Percentiles rank a stretch among this genome's conserved stretches.
Evolutionary conservation across 2,888 invertebrate genomes (phyloP).

Genomic region (Tenthredo mesomela): DNA sequence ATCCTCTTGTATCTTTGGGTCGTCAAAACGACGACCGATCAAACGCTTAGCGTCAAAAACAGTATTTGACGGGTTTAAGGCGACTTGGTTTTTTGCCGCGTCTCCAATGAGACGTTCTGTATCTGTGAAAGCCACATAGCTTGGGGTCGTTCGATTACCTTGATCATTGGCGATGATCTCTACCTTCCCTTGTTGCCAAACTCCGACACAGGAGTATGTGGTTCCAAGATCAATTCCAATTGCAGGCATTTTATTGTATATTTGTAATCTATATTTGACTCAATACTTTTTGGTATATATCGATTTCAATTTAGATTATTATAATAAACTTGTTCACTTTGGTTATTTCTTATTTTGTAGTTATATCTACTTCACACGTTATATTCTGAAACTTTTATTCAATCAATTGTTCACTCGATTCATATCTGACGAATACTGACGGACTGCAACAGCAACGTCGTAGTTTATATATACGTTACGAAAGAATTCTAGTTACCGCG

Average conservation of each 20-base stretch:
- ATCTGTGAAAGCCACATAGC: slow-evolving; percentile 93
- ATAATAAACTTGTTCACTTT: background rate
- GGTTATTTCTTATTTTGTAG: background rate
- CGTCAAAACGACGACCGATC: slow-evolving; percentile 94
- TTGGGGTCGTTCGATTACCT: slow-evolving; percentile 93
- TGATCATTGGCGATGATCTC: slow-evolving; percentile 94
- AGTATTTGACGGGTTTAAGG: slow-evolving; percentile 93
- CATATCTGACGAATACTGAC: slow-evolving; percentile 6
- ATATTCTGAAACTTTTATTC: background rate
- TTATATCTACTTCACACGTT: background rate
- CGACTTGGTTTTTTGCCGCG: slow-evolving; percentile 92
- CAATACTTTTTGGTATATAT: background rate
- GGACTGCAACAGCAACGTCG: background rate
- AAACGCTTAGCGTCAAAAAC: slow-evolving; percentile 93
- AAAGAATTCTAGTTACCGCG: background rate
- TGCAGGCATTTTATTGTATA: slow-evolving; percentile 78
- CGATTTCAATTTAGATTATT: background rate
- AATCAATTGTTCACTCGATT: background rate
- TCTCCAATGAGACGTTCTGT: slow-evolving; percentile 92
- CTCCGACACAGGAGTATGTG: slow-evolving; percentile 92
- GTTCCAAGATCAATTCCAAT: slow-evolving; percentile 93
- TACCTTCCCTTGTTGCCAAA: slow-evolving; percentile 90
- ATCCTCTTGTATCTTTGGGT: slow-evolving; percentile 92
- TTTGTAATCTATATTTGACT: background rate
- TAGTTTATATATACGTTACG: slow-evolving; percentile 27